Evolutionary conservation across 2,113 vertebrate species (phyloP).

Genomic region (Dipodomys spectabilis): DNA sequence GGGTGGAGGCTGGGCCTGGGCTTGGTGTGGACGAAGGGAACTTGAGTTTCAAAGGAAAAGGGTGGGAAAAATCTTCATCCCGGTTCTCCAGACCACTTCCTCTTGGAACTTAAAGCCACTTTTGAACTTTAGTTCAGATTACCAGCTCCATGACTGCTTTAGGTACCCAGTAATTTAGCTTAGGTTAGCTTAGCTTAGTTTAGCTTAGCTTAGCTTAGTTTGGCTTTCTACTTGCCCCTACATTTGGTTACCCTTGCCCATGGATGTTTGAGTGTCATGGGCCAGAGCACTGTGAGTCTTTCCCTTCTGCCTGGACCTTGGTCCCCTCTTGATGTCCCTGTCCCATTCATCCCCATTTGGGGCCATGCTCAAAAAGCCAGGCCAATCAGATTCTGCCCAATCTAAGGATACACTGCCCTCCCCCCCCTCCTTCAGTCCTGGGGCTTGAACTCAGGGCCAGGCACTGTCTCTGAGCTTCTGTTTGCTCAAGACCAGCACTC

Average conservation of each 20-base stretch:
- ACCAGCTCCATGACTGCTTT: neutral
- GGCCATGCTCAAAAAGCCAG: neutral
- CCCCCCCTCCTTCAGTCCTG: neutral
- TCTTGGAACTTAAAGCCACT: neutral
- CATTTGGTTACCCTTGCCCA: neutral
- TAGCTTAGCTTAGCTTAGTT: neutral
- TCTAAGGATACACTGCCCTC: neutral
- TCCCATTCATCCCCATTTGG: neutral
- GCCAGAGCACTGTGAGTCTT: neutral
- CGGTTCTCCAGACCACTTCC: neutral
- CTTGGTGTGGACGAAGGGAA: neutral
- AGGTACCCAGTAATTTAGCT: neutral
- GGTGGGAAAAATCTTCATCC: neutral
- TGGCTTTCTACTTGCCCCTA: neutral
- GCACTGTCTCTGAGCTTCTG: too few relatives aligned
- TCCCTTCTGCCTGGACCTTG: neutral
- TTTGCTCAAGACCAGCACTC: too few relatives aligned
- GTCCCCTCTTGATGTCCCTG: neutral
- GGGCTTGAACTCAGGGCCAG: too few relatives aligned
- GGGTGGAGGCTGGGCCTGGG: neutral
- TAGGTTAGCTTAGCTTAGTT: neutral
- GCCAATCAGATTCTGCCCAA: neutral
- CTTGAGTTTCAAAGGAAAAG: slow-evolving; percentile 9
- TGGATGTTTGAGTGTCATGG: neutral
- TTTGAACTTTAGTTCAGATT: neutral